Conservation (phyloP, 2,888 invertebrate genomes). For the Nysson spinosus region DNA sequence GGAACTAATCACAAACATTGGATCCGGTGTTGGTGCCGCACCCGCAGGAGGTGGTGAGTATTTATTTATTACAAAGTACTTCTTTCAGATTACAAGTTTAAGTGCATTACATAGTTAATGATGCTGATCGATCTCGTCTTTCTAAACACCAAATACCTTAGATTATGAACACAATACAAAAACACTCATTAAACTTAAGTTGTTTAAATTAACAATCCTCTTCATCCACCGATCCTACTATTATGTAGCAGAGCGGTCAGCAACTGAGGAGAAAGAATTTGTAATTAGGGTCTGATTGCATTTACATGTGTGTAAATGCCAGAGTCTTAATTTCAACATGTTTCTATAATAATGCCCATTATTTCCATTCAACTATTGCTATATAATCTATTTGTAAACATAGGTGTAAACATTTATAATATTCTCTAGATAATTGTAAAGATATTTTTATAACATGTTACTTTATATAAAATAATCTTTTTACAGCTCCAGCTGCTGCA, state of each 20-base stretch:
- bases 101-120: too few species aligned
- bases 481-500: conserved; percentile 67
- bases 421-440: not conserved
- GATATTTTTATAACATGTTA: not conserved
- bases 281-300: too few species aligned
- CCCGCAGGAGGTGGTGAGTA: conserved; percentile 82
- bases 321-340: too few species aligned
- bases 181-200: too few species aligned
- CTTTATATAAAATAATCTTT: not conserved
- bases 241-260: conserved; percentile 66
- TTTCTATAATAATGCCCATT: too few species aligned
- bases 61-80: not conserved
- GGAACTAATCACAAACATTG: conserved; percentile 94
- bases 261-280: conserved; percentile 69
- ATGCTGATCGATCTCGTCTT: too few species aligned
- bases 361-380: too few species aligned
- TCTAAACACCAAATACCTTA: too few species aligned
- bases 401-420: not conserved
- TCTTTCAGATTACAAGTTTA: too few species aligned
- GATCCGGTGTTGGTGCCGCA: conserved; percentile 92
- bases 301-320: too few species aligned
- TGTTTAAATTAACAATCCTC: conserved; percentile 57
- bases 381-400: too few species aligned
- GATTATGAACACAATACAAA: too few species aligned
- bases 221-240: conserved; percentile 71